Evolutionary conservation across 2,888 invertebrate genomes (phyloP).

Genomic region (Neoitamus cyanurus): DNA sequence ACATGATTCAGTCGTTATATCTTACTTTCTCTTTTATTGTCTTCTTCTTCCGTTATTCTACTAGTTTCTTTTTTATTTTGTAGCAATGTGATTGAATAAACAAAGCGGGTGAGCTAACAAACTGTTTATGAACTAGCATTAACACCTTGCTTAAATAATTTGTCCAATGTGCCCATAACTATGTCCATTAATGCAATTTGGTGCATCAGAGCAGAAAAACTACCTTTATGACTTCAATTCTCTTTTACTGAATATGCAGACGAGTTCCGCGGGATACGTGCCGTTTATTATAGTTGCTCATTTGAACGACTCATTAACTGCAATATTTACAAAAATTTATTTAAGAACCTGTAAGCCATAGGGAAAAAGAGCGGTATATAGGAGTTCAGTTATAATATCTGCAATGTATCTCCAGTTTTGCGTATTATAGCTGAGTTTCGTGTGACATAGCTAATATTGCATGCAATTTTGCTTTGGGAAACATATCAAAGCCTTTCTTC

Average conservation of each 20-base stretch:
- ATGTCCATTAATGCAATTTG: not conserved
- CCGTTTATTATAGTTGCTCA: too few species aligned
- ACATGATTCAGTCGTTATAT: constrained; percentile 29
- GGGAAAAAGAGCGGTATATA: too few species aligned
- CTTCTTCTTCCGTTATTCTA: constrained; percentile 9
- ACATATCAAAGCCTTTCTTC: too few species aligned
- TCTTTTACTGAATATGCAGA: not conserved
- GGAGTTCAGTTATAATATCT: too few species aligned
- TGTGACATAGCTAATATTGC: too few species aligned
- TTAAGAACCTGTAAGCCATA: too few species aligned
- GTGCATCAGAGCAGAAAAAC: not conserved
- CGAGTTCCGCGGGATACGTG: not conserved
- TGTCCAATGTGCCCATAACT: not conserved
- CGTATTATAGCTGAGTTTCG: too few species aligned
- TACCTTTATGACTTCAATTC: not conserved
- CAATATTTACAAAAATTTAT: too few species aligned
- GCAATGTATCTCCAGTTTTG: too few species aligned
- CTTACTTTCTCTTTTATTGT: constrained; percentile 19
- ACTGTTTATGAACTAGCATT: not conserved
- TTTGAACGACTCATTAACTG: too few species aligned
- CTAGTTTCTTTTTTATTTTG: not conserved
- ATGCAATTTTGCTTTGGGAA: too few species aligned
- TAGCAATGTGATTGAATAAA: constrained; percentile 33
- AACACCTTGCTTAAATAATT: not conserved
- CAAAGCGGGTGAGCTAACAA: not conserved